Evolutionary conservation across 2,797 vertebrate genomes (phyloP).

Genomic region (Cryptoprocta ferox): DNA sequence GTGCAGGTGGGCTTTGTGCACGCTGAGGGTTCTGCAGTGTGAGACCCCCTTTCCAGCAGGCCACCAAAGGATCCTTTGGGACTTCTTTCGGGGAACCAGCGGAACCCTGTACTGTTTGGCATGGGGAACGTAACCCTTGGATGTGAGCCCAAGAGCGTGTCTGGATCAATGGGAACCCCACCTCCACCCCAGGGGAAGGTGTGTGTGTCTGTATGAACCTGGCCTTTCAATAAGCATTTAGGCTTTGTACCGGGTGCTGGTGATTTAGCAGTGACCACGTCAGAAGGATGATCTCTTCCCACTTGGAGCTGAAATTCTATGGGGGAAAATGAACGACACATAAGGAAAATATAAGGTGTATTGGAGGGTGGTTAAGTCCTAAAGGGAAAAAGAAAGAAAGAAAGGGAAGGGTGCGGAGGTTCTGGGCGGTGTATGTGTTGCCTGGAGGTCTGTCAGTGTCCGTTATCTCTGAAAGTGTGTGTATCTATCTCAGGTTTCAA

Average conservation of each 20-base stretch:
- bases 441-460: background rate
- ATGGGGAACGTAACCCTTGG: background rate
- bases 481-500: background rate
- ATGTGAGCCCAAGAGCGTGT: background rate
- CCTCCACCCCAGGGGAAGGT: background rate
- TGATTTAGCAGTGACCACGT: background rate
- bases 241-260: background rate
- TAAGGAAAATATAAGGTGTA: background rate
- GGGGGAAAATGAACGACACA: background rate
- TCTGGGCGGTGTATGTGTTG: background rate
- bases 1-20: background rate
- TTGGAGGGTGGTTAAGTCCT: background rate
- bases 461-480: background rate
- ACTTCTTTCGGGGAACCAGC: background rate
- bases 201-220: background rate
- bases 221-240: background rate
- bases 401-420: background rate
- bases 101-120: background rate
- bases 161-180: background rate
- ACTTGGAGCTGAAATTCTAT: background rate
- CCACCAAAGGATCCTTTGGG: background rate
- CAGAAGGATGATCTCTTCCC: background rate
- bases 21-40: too few species aligned
- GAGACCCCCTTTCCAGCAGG: background rate
- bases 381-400: background rate